Conservation (phyloP, 2,888 invertebrate species). For the Philopedon plagiatum region DNA sequence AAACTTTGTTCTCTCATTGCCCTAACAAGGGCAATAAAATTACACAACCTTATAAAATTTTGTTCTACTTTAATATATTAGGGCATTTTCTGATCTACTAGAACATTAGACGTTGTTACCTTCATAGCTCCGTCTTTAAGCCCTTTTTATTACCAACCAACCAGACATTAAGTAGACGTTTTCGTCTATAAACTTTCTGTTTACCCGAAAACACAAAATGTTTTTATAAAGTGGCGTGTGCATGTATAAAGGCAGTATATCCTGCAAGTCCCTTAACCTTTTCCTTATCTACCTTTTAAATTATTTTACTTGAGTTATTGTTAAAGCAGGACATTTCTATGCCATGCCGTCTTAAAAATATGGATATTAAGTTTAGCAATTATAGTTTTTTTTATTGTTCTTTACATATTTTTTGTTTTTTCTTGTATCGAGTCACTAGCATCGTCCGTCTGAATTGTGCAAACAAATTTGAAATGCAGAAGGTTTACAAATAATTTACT, state of each 20-base stretch:
- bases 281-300: constrained; percentile 36
- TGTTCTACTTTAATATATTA: too few relatives aligned
- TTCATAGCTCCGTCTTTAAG: too few relatives aligned
- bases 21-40: too few relatives aligned
- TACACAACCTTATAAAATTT: too few relatives aligned
- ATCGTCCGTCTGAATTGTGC: too few relatives aligned
- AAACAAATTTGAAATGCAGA: too few relatives aligned
- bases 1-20: too few relatives aligned
- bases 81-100: too few relatives aligned
- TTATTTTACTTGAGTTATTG: constrained; percentile 36
- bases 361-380: constrained; percentile 26
- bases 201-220: constrained; percentile 23
- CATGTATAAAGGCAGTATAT: constrained; percentile 31
- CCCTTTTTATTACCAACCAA: background rate
- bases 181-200: constrained; percentile 16
- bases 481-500: too few relatives aligned
- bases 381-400: background rate
- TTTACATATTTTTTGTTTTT: background rate
- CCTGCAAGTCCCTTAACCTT: constrained; percentile 29
- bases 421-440: background rate
- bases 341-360: constrained; percentile 32
- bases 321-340: constrained; percentile 37
- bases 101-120: too few relatives aligned
- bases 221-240: constrained; percentile 25
- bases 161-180: background rate